Evolutionary conservation across 2,888 invertebrate species (phyloP).

Genomic region (Eudemis profundana): DNA sequence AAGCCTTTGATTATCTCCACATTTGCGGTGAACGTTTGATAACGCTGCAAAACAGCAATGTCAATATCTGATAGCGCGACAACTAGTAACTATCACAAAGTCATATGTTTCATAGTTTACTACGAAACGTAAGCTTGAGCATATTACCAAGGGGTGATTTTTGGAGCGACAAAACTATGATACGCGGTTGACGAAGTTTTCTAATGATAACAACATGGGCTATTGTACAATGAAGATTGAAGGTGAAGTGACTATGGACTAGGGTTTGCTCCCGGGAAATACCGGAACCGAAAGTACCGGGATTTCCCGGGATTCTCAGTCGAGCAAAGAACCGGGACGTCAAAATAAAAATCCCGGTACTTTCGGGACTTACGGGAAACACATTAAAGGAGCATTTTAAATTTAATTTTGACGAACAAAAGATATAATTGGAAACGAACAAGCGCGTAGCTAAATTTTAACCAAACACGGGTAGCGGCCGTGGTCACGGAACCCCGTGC

Average conservation of each 20-base stretch:
- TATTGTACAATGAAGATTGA: conserved; percentile 6
- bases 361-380: no score
- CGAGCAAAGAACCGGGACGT: no score
- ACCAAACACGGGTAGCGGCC: no score
- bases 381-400: no score
- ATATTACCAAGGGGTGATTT: not conserved
- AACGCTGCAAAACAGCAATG: conserved; percentile 20
- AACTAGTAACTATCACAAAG: not conserved
- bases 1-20: conserved; percentile 18
- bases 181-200: not conserved
- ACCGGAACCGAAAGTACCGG: no score
- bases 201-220: not conserved
- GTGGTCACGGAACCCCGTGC: no score
- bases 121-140: not conserved
- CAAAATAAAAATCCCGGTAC: no score
- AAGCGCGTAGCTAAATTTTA: no score
- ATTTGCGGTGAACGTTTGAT: conserved; percentile 30
- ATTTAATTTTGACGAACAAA: no score
- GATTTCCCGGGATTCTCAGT: no score
- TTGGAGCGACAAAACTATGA: not conserved
- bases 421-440: no score
- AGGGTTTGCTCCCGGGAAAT: no score
- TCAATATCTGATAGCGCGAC: conserved; percentile 20
- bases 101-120: not conserved
- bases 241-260: conserved; percentile 11